Evolutionary conservation across 35 echinoderm and acorn worm species (phyloP), one percentile per base, ranked within the genome.

Genomic region (Hemicentrotus pulcherrimus): DNA sequence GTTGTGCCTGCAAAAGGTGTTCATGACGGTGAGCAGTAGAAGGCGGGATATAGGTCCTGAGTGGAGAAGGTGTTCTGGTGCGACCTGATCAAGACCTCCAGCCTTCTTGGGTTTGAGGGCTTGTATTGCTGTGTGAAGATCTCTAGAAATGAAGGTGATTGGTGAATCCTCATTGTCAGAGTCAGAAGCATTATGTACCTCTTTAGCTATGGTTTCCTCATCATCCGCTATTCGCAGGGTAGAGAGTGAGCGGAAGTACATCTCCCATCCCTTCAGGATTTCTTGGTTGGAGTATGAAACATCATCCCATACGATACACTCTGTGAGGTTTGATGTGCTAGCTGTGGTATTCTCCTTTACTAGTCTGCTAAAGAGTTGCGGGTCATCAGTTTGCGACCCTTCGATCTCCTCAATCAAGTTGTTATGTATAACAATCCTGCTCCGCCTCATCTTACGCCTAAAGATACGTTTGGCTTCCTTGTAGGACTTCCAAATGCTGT

Each of bases 11-110:
- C 8, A 2, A 9, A 46, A 92, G 13, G 16, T 9, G 10, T 92
- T 92, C 13, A 92, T 9, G 91, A 92, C 48, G 46, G n/a, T 22
- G 46, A 92, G 91, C 16, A 92, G 91, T 30, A 92, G 91, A 9
- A 3, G 12, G 7, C 47, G 46, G 11, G 28, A 47, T 9, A 24
- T 11, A 14, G 12, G 13, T 6, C 91, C 46, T 16, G n/a, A 31
- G 91, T 92, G 22, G 16, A 50, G 0, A 50, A 92, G 12, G 47
- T 92, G 91, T 31, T 92, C 91, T 46, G 91, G 41, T 15, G 91
- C 16, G 0, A 92, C n/a, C 10, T 92, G 13, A 52, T 92, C 91
- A 18, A 52, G 47, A 0, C 91, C 91, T 22, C 45, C 16, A 30
- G 91, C 35, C n/a, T 92, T 50, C 47, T 31, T 31, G 13, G 12